These are phyloP conservation scores for Conus betulinus DNA, from an alignment of 1,140 invertebrate species.

Conservation along the genomic window DNA sequence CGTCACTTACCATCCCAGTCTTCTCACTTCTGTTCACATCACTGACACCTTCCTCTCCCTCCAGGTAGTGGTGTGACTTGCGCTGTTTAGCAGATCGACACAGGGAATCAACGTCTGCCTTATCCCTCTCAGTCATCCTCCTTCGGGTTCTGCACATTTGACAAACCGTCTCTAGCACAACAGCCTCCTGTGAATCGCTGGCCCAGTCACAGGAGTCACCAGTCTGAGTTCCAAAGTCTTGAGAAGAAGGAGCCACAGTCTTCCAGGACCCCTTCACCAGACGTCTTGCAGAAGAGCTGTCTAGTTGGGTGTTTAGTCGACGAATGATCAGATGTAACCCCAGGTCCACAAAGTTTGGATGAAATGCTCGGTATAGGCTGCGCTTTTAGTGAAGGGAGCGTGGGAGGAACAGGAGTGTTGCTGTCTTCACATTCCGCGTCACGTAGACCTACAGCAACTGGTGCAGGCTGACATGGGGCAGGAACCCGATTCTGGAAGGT, in stretches of 20 bases:
- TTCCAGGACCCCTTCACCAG: background rate
- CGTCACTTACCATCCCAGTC: background rate
- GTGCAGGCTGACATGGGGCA: background rate
- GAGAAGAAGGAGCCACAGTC: background rate
- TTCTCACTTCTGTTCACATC: background rate
- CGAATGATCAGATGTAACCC: no score
- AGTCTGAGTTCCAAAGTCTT: constrained; percentile 14
- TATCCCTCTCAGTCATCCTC: background rate
- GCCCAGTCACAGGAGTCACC: background rate
- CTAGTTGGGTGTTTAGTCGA: no score
- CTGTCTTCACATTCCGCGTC: background rate
- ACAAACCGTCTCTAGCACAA: background rate
- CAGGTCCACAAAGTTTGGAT: no score
- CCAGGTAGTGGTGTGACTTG: background rate
- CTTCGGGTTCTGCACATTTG: background rate
- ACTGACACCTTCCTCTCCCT: background rate
- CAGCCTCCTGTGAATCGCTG: background rate
- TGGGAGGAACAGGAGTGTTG: background rate
- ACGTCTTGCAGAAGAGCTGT: no score
- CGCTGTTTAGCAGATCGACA: background rate
- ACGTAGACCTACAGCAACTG: background rate
- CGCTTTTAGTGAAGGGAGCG: no score
- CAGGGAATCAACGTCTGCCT: background rate
- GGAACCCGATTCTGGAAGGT: background rate
- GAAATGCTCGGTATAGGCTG: no score